Base-by-base conservation (phyloP, 2,888 invertebrate species). In the Monopis laevigella region DNA sequence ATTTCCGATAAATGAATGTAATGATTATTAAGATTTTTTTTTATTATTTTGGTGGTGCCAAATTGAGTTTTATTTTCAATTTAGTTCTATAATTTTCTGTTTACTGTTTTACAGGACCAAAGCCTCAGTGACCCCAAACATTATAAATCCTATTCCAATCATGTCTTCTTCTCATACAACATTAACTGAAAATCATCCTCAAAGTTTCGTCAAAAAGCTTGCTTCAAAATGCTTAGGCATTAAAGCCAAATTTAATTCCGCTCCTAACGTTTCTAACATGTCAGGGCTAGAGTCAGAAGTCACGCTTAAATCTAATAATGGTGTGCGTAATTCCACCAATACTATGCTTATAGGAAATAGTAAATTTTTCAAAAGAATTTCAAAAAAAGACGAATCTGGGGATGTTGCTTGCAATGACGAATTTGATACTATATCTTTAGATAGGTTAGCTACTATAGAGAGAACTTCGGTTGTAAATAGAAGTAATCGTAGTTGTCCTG, bases 161-260 rank as follows among this genome's bases (percentile, higher is more conserved):
- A 53, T 69, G 59, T 62, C 65, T 57, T 66, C 73, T 62, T 70
- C 77, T 54, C 66, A 75, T 61, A 75, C 77, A 49, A 64, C 65
- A 53, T 51, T 78, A 69, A 77, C 68, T 53, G 77, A 77, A 60
- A 65, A 53, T 55, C 65, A 71, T 55, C 61, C 70, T 53, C 73
- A 72, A 57, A 78, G 73, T 68, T 78, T 80, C 60, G 80, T 78
- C 44, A 72, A 75, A 71, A 75, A 74, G 71, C 71, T 82, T 68
- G 80, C 82, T 65, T 75, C 80, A 24, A 81, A 78, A 62, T 78
- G 73, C 73, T 73, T 80, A 62, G 77, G 82, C 61, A 60, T 80
- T 16, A 81, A 73, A 62, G 64, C 77, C 44, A 78, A 74, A 51
- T 80, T 81, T 51, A 75, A 69, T 55, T 81, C 81, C 46, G 77